These are phyloP conservation scores for Chloromyia formosa DNA, from an alignment of 2,888 invertebrate species.

Conservation along the genomic window DNA sequence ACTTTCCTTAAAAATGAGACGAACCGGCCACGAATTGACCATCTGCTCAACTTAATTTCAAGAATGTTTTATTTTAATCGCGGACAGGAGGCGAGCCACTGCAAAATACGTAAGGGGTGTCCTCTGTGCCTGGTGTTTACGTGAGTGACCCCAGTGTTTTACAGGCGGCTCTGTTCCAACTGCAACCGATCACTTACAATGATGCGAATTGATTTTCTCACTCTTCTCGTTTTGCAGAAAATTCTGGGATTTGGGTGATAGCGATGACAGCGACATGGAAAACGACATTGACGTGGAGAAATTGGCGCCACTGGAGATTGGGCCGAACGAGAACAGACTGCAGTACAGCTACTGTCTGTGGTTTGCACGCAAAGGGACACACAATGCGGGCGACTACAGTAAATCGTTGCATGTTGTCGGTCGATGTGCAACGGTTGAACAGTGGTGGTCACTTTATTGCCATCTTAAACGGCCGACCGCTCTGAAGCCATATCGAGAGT, in stretches of 20 bases:
- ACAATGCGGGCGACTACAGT: constrained; percentile 62
- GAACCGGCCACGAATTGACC: background rate
- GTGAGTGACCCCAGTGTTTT: background rate
- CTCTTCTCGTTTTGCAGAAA: constrained; percentile 53
- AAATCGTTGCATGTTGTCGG: constrained; percentile 84
- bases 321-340: constrained; percentile 87
- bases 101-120: background rate
- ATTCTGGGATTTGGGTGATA: constrained; percentile 64
- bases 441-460: constrained; percentile 97
- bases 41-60: background rate
- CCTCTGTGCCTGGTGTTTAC: background rate
- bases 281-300: constrained; percentile 68
- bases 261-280: constrained; percentile 74
- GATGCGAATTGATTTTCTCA: too few relatives aligned
- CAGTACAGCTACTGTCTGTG: constrained; percentile 95
- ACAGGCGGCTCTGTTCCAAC: background rate
- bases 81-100: background rate
- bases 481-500: constrained; percentile 89
- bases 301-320: constrained; percentile 75
- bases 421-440: constrained; percentile 91
- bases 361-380: constrained; percentile 73
- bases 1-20: background rate
- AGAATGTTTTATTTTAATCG: background rate
- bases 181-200: background rate
- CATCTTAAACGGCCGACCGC: constrained; percentile 91